Evolutionary conservation across 2,113 vertebrate genomes (phyloP).

Genomic region (Brienomyrus longianalis): DNA sequence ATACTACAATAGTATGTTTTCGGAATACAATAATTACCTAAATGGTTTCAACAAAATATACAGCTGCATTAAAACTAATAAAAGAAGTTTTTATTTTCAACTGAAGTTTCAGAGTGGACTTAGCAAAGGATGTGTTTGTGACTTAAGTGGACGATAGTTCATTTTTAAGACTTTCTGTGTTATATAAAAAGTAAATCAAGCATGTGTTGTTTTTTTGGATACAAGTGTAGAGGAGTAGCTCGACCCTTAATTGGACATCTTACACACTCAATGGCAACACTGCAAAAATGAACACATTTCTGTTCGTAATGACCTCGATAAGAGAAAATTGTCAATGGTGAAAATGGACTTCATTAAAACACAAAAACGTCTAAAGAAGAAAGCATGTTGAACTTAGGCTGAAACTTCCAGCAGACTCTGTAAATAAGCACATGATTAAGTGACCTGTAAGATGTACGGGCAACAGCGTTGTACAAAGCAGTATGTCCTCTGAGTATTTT

Average conservation of each 20-base stretch:
- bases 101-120: background rate
- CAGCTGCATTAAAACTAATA: background rate
- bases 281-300: slow-evolving; percentile 35
- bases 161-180: background rate
- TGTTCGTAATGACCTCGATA: slow-evolving; percentile 40
- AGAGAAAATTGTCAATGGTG: slow-evolving; percentile 37
- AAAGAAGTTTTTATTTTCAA: background rate
- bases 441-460: slow-evolving; percentile 20
- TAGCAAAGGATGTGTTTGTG: background rate
- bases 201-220: slow-evolving; percentile 21
- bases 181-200: slow-evolving; percentile 17
- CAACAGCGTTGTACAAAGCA: background rate
- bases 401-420: background rate
- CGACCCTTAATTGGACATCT: slow-evolving; percentile 38
- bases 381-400: slow-evolving; percentile 29
- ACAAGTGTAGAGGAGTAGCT: slow-evolving; percentile 43
- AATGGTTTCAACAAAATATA: background rate
- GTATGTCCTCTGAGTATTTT: background rate
- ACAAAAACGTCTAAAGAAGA: background rate
- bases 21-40: background rate
- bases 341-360: slow-evolving; percentile 26
- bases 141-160: background rate
- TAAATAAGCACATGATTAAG: slow-evolving; percentile 34
- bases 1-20: background rate
- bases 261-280: slow-evolving; percentile 31